Evolutionary conservation across 2,888 invertebrate species (phyloP).

Genomic region (Gandaritis pyraliata): DNA sequence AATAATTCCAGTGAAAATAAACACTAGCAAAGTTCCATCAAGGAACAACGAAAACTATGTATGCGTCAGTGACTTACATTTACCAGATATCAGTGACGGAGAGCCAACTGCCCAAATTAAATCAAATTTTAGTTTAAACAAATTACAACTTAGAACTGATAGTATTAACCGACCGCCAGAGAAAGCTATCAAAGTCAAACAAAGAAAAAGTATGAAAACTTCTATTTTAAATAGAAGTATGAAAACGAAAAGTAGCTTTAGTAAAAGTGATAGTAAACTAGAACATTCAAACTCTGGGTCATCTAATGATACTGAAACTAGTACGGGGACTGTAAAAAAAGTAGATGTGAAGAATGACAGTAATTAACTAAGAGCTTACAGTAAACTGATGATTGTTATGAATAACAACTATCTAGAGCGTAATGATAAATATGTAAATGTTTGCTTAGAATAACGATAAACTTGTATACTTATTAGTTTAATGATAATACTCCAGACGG

Average conservation of each 20-base stretch:
- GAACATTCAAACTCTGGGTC: slow-evolving; percentile 85
- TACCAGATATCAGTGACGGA: slow-evolving; percentile 66
- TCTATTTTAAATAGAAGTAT: slow-evolving; percentile 61
- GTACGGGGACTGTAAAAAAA: slow-evolving; percentile 78
- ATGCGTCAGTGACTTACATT: slow-evolving; percentile 68
- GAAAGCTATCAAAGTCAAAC: slow-evolving; percentile 72
- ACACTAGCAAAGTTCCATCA: slow-evolving; percentile 56
- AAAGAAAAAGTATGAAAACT: slow-evolving; percentile 63
- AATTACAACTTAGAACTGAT: slow-evolving; percentile 73
- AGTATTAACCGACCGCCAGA: slow-evolving; percentile 75
- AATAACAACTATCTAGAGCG: no score
- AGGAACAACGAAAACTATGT: slow-evolving; percentile 71
- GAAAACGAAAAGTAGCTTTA: slow-evolving; percentile 59
- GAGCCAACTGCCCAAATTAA: slow-evolving; percentile 77
- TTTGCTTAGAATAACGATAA: no score
- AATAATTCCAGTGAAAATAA: slow-evolving; percentile 76
- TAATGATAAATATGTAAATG: no score
- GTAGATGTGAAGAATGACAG: slow-evolving; percentile 54
- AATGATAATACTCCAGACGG: no score
- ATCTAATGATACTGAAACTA: slow-evolving; percentile 82
- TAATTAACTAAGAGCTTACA: not conserved
- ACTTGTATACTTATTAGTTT: no score
- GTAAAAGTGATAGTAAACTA: slow-evolving; percentile 61
- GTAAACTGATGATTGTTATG: no score
- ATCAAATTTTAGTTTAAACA: slow-evolving; percentile 73